Percentiles rank a stretch among this genome's conserved stretches.
phyloP scores from a whole-genome alignment of 2,888 invertebrate genomes.

The Ormyrus labotus region DNA sequence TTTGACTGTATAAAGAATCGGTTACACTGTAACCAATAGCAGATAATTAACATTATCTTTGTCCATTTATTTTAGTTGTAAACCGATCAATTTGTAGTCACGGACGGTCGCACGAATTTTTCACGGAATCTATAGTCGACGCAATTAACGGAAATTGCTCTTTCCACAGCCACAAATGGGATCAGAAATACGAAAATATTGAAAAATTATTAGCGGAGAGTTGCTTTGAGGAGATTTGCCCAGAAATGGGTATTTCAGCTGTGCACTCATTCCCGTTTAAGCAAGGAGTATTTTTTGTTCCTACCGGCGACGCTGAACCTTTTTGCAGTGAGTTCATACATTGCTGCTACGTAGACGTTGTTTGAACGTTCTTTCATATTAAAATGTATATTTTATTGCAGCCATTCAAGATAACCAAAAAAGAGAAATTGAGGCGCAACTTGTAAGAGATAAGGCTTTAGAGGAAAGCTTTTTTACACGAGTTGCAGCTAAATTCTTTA shows the following conservation, averaged over 20 bases:
- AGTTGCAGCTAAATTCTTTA: too few species aligned
- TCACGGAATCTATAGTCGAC: conserved; percentile 78
- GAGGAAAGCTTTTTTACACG: too few species aligned
- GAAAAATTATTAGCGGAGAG: conserved; percentile 72
- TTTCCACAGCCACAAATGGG: conserved; percentile 79
- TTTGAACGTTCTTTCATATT: too few species aligned
- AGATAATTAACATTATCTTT: too few species aligned
- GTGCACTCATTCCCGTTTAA: conserved; percentile 73
- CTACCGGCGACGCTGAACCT: conserved; percentile 77
- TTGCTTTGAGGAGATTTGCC: conserved; percentile 70
- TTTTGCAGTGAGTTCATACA: conserved; percentile 76
- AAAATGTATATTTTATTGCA: too few species aligned
- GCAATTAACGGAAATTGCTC: conserved; percentile 76
- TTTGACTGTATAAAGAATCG: too few species aligned
- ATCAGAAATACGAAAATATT: conserved; percentile 77
- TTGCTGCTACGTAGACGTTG: not conserved
- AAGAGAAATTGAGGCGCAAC: too few species aligned
- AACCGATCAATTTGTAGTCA: conserved; percentile 78
- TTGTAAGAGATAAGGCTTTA: too few species aligned
- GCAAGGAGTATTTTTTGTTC: conserved; percentile 77
- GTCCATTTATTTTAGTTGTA: conserved; percentile 2
- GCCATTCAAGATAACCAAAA: too few species aligned
- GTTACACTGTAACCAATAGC: too few species aligned
- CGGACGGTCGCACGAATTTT: conserved; percentile 79
- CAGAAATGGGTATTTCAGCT: conserved; percentile 79